These are phyloP conservation scores for Datnioides undecimradiatus DNA, from an alignment of 2,113 vertebrate genomes.

Conservation along the genomic window DNA sequence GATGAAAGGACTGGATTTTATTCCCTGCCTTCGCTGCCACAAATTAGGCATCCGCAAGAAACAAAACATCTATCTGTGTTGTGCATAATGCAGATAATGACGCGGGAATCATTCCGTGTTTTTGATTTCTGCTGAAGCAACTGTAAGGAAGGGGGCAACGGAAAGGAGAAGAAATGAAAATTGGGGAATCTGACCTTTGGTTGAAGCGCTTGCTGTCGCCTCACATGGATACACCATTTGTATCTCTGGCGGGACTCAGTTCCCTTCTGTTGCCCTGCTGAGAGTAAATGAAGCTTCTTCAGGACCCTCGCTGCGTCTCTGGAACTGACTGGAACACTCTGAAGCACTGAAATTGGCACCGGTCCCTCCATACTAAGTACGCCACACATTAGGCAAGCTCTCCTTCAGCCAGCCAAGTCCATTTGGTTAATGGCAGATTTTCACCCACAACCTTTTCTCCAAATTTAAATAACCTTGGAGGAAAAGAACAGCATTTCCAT, in stretches of 20 bases:
- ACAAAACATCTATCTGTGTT: slow-evolving; percentile 48
- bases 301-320: slow-evolving; percentile 74
- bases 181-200: slow-evolving; percentile 65
- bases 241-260: slow-evolving; percentile 67
- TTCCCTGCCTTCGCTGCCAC: slow-evolving; percentile 42
- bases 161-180: slow-evolving; percentile 22
- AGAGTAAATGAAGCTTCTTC: slow-evolving; percentile 79
- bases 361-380: slow-evolving; percentile 61
- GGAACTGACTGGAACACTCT: slow-evolving; percentile 65
- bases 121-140: slow-evolving; percentile 19
- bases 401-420: slow-evolving; percentile 57
- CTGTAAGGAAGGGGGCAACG: background rate
- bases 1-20: slow-evolving; percentile 67
- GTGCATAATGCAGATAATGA: slow-evolving; percentile 41
- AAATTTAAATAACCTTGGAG: background rate
- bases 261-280: slow-evolving; percentile 74
- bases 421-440: slow-evolving; percentile 70
- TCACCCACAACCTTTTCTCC: slow-evolving; percentile 35
- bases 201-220: slow-evolving; percentile 63
- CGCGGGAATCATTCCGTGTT: slow-evolving; percentile 1
- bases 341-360: slow-evolving; percentile 70
- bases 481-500: background rate
- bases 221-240: slow-evolving; percentile 69
- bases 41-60: slow-evolving; percentile 63
- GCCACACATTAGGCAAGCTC: slow-evolving; percentile 54